Conservation (phyloP, 2,113 vertebrate species). For the Heterochromis multidens region DNA sequence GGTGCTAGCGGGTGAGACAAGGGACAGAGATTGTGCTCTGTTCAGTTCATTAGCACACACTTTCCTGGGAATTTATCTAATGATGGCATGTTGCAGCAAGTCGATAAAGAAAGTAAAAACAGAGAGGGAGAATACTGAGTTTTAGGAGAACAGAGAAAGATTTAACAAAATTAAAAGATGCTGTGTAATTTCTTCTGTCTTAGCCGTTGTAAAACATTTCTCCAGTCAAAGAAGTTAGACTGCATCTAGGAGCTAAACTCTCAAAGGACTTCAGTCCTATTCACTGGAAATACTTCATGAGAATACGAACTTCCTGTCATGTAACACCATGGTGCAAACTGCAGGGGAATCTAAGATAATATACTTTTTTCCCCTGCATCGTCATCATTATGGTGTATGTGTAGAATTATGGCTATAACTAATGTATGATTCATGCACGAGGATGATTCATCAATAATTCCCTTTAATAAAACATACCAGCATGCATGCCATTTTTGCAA, state of each 20-base stretch:
- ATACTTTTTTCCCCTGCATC: too few species aligned
- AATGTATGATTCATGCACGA: background rate
- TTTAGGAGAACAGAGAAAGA: background rate
- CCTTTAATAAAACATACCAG: background rate
- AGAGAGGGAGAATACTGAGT: background rate
- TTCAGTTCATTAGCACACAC: slow-evolving; percentile 36
- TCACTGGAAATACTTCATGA: background rate
- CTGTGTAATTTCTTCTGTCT: background rate
- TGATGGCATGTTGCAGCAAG: background rate
- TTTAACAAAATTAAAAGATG: background rate
- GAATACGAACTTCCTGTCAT: background rate
- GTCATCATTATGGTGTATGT: background rate
- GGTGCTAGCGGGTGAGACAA: background rate
- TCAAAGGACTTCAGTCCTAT: background rate
- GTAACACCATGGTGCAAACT: background rate
- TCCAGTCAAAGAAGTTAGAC: background rate
- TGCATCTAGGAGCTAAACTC: background rate
- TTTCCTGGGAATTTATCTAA: slow-evolving; percentile 22
- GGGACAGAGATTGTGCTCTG: slow-evolving; percentile 6
- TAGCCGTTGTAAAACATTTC: background rate
- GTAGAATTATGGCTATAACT: background rate
- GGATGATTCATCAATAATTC: background rate
- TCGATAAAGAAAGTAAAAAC: background rate
- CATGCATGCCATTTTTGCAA: background rate
- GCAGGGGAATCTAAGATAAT: background rate